phyloP scores from a whole-genome alignment of 1,140 invertebrate species.

The Heterodera carotae region DNA sequence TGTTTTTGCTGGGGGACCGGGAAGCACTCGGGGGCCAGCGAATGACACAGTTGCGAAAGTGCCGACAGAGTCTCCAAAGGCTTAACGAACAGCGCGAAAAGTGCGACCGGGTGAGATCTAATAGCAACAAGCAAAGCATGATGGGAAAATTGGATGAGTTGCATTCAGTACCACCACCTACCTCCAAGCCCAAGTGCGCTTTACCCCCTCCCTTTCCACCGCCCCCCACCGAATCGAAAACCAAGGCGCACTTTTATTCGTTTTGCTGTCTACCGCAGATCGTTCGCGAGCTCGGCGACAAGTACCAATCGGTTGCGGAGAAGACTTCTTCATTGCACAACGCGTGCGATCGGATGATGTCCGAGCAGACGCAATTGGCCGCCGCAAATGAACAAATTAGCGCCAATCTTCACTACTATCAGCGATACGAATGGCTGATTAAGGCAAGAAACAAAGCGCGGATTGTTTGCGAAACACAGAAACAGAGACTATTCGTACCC shows the following conservation, averaged over 20 bases:
- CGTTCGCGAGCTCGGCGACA: conserved; percentile 48
- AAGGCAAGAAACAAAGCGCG: conserved; percentile 44
- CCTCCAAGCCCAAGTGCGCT: no score
- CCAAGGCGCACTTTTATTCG: neutral
- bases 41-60: conserved; percentile 16
- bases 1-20: neutral
- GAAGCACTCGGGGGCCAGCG: neutral
- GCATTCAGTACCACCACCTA: neutral
- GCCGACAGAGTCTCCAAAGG: conserved; percentile 9
- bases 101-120: conserved; percentile 28
- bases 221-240: no score
- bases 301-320: conserved; percentile 58
- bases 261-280: conserved; percentile 37
- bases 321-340: conserved; percentile 62
- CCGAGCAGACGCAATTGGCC: conserved; percentile 61
- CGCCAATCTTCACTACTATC: conserved; percentile 64
- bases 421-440: conserved; percentile 63
- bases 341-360: conserved; percentile 63
- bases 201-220: no score
- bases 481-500: no score
- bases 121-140: conserved; percentile 4
- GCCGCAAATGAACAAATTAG: conserved; percentile 60
- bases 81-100: conserved; percentile 38
- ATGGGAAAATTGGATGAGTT: neutral
- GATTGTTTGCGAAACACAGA: neutral